phyloP scores from a whole-genome alignment of 2,113 vertebrate species.

The Oxyruncus cristatus region DNA sequence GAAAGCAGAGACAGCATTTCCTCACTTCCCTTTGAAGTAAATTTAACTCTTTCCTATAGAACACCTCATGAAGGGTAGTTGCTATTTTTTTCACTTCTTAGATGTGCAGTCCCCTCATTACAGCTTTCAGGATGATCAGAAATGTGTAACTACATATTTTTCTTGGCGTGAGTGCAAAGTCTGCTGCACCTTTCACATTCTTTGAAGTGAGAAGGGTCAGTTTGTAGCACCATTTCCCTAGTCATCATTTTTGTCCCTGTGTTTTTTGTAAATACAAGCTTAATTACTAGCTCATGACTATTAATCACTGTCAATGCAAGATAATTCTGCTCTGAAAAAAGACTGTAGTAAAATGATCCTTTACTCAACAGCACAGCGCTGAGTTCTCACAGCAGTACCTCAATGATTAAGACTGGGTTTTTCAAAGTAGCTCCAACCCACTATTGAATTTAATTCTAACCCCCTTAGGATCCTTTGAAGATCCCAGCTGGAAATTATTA shows the following conservation, averaged over 20 bases:
- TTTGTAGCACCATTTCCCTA: background rate
- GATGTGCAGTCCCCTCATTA: background rate
- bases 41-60: background rate
- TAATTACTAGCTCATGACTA: conserved; percentile 5
- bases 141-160: background rate
- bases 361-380: background rate
- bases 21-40: background rate
- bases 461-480: background rate
- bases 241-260: background rate
- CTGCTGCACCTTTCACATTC: background rate
- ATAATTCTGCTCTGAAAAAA: background rate
- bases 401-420: background rate
- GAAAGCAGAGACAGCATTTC: background rate
- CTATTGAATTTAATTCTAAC: background rate
- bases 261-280: conserved; percentile 33
- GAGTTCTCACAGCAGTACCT: background rate
- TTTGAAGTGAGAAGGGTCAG: background rate
- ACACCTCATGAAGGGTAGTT: background rate
- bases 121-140: background rate
- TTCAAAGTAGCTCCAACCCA: background rate
- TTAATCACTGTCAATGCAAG: background rate
- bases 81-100: background rate
- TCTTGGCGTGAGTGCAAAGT: background rate
- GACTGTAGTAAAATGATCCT: background rate
- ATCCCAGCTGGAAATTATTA: background rate